phyloP scores from a whole-genome alignment of 2,888 invertebrate species.

The Cryptophagus acutangulus region DNA sequence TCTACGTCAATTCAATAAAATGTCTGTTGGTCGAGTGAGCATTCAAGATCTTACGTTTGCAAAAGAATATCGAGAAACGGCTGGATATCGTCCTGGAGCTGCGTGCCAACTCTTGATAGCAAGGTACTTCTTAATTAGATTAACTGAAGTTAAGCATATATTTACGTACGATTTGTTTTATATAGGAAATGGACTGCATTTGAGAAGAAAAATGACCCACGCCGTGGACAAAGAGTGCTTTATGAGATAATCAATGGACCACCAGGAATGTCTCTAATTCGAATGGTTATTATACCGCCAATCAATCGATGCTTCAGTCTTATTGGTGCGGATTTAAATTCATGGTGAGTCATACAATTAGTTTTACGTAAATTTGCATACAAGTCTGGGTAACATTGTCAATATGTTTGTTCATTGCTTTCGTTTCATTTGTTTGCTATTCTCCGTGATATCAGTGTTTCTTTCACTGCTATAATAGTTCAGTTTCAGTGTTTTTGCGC shows the following conservation, averaged over 20 bases:
- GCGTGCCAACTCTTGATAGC: conserved; percentile 94
- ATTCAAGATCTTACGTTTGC: conserved; percentile 87
- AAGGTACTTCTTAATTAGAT: conserved; percentile 53
- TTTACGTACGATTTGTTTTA: conserved; percentile 10
- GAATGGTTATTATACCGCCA: conserved; percentile 83
- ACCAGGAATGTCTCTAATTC: conserved; percentile 78
- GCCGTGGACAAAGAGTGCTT: conserved; percentile 80
- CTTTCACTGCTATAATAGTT: too few relatives aligned
- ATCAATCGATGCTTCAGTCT: conserved; percentile 81
- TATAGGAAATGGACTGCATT: conserved; percentile 58
- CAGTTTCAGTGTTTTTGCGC: too few relatives aligned
- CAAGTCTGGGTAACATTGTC: too few relatives aligned
- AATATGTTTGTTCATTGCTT: too few relatives aligned
- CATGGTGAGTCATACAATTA: too few relatives aligned
- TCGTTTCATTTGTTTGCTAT: too few relatives aligned
- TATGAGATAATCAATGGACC: conserved; percentile 86
- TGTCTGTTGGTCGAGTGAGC: conserved; percentile 68
- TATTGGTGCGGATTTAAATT: conserved; percentile 76
- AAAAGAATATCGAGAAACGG: conserved; percentile 86
- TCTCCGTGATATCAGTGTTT: too few relatives aligned
- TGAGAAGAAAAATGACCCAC: conserved; percentile 78
- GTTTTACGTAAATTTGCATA: too few relatives aligned
- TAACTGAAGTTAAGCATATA: conserved; percentile 7
- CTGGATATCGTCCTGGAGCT: conserved; percentile 83
- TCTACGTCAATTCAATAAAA: conserved; percentile 67